Percentiles rank a stretch among this genome's conserved stretches.
Evolutionary conservation across 2,113 vertebrate genomes (phyloP).

Genomic region (Microtus ochrogaster): DNA sequence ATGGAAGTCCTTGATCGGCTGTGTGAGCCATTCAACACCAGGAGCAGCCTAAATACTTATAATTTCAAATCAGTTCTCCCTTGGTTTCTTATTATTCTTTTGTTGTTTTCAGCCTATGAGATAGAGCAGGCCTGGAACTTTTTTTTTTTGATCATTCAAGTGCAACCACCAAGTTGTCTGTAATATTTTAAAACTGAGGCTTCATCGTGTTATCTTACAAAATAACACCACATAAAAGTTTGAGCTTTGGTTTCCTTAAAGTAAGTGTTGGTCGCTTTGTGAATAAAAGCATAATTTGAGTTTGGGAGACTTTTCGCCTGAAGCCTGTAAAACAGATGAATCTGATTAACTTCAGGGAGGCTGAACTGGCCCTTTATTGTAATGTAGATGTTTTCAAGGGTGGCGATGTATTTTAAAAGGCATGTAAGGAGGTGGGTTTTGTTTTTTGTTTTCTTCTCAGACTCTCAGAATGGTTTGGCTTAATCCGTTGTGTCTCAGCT

Average conservation of each 20-base stretch:
- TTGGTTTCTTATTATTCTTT: constrained; percentile 87
- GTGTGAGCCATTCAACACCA: constrained; percentile 62
- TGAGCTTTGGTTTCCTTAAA: constrained; percentile 84
- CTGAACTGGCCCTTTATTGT: constrained; percentile 89
- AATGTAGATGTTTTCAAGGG: constrained; percentile 91
- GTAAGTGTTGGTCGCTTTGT: constrained; percentile 84
- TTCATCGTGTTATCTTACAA: constrained; percentile 85
- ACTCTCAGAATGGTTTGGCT: constrained; percentile 82
- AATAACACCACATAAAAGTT: constrained; percentile 86
- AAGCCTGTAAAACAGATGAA: constrained; percentile 89
- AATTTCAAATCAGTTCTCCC: constrained; percentile 87
- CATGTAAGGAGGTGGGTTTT: constrained; percentile 67
- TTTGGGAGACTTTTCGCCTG: constrained; percentile 88
- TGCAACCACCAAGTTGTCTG: constrained; percentile 88
- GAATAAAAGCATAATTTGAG: constrained; percentile 89
- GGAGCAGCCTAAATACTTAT: constrained; percentile 83
- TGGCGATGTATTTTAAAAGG: constrained; percentile 85
- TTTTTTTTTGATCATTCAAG: constrained; percentile 88
- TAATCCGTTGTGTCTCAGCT: constrained; percentile 82
- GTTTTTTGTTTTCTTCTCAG: constrained; percentile 54
- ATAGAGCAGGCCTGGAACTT: constrained; percentile 89
- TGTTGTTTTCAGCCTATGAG: constrained; percentile 89
- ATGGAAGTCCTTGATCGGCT: constrained; percentile 64
- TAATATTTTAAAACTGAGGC: constrained; percentile 86
- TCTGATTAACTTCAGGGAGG: constrained; percentile 90